phyloP scores from a whole-genome alignment of 37 sponge, comb jelly and placozoan genomes.

The Halisarca cf. caerulea region DNA sequence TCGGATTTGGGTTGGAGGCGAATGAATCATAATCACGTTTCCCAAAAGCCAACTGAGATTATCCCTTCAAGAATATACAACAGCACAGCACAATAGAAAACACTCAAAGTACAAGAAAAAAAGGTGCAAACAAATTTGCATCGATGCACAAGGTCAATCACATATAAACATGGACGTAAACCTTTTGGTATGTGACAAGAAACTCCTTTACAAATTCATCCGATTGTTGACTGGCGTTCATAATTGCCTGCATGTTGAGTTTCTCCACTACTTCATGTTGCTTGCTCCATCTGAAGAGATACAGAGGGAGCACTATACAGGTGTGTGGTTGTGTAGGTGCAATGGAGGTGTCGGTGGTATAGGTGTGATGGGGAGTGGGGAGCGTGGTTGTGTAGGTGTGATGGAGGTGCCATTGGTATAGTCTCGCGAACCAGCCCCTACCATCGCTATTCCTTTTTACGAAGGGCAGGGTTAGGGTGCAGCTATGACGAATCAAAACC shows the following conservation, averaged over 20 bases:
- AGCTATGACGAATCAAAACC: no score
- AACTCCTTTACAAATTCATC: slow-evolving; percentile 86
- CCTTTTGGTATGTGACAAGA: slow-evolving; percentile 76
- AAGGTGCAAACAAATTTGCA: no score
- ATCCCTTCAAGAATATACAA: no score
- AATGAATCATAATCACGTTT: no score
- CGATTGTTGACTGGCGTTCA: slow-evolving; percentile 53
- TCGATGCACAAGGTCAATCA: neutral
- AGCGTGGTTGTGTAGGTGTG: neutral
- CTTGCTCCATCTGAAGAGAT: slow-evolving; percentile 56
- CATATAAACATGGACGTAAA: neutral
- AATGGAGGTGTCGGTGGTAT: neutral
- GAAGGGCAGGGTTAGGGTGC: no score
- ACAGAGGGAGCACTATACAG: neutral
- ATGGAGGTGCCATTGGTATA: neutral
- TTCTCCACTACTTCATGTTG: slow-evolving; percentile 83
- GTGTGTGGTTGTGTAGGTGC: neutral
- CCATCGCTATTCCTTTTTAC: no score
- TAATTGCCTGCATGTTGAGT: slow-evolving; percentile 74
- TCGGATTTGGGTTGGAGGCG: no score
- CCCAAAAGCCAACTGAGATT: no score
- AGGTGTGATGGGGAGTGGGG: neutral
- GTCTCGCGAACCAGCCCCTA: no score
- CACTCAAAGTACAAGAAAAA: no score
- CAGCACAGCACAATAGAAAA: no score